A percentile compares a stretch with the other conserved stretches of the same genome.
Conservation (phyloP, 2,888 invertebrate species). For the Eilema griseolum region DNA sequence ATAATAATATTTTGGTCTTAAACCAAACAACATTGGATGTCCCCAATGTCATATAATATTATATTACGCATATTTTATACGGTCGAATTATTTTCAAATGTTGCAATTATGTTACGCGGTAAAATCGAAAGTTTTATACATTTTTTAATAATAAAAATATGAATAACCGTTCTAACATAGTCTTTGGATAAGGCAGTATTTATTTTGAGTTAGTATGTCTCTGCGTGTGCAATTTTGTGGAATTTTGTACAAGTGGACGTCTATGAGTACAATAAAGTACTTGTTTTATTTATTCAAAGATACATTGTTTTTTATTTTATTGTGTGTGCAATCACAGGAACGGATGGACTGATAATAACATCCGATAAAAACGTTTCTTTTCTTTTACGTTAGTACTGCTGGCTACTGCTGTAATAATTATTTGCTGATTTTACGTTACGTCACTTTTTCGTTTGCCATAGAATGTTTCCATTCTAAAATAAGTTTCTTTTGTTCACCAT, state of each 20-base stretch:
- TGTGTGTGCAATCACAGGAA: slow-evolving; percentile 77
- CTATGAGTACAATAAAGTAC: slow-evolving; percentile 63
- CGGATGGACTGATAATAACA: slow-evolving; percentile 83
- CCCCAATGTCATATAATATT: slow-evolving; percentile 52
- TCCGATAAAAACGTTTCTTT: slow-evolving; percentile 64
- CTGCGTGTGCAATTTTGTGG: slow-evolving; percentile 52
- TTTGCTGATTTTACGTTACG: slow-evolving; percentile 60
- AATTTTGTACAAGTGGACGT: slow-evolving; percentile 54
- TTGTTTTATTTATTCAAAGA: slow-evolving; percentile 71
- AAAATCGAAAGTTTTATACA: slow-evolving; percentile 54
- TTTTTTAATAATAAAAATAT: slow-evolving; percentile 49
- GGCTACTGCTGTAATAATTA: slow-evolving; percentile 63
- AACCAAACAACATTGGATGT: slow-evolving; percentile 52
- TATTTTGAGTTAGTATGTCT: slow-evolving; percentile 52
- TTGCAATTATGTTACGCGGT: slow-evolving; percentile 62
- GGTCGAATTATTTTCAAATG: slow-evolving; percentile 56
- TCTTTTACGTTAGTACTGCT: slow-evolving; percentile 60
- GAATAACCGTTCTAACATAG: slow-evolving; percentile 49
- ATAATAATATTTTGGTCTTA: slow-evolving; percentile 57
- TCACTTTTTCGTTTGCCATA: slow-evolving; percentile 66
- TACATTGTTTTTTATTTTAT: slow-evolving; percentile 50
- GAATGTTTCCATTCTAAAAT: slow-evolving; percentile 53
- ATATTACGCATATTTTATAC: slow-evolving; percentile 59
- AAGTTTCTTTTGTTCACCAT: slow-evolving; percentile 72
- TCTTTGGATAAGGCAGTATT: slow-evolving; percentile 58